Conservation (phyloP, 2,888 invertebrate species). For the Watsonalla binaria region DNA sequence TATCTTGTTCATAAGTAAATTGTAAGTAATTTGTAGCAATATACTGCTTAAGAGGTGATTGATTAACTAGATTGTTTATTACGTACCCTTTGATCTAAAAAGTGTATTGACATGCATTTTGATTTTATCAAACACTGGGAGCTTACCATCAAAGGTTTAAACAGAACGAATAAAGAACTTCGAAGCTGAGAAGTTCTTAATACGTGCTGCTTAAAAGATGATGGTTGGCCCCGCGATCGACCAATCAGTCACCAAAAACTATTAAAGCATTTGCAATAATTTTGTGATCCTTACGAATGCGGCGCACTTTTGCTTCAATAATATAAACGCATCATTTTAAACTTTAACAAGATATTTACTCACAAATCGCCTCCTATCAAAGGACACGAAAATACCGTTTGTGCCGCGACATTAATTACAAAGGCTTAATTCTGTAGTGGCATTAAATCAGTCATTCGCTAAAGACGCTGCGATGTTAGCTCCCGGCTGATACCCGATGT, state of each 20-base stretch:
- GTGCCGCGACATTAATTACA: constrained; percentile 47
- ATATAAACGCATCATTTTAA: constrained; percentile 13
- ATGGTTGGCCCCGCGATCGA: background rate
- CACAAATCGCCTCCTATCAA: constrained; percentile 34
- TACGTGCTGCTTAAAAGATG: too few species aligned
- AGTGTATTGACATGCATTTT: too few species aligned
- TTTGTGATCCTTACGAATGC: background rate
- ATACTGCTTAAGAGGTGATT: too few species aligned
- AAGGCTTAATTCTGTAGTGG: constrained; percentile 43
- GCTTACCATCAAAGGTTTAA: too few species aligned
- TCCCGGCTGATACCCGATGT: constrained; percentile 19
- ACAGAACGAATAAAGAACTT: too few species aligned
- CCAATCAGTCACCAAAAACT: background rate
- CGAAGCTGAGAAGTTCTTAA: too few species aligned
- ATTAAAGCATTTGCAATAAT: background rate
- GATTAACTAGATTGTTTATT: too few species aligned
- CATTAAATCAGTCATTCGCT: constrained; percentile 66
- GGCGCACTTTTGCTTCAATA: constrained; percentile 4
- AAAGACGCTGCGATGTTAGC: constrained; percentile 44
- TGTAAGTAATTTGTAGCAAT: too few species aligned
- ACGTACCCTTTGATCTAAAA: too few species aligned
- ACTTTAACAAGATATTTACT: constrained; percentile 12
- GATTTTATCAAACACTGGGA: too few species aligned
- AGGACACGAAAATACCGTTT: constrained; percentile 34
- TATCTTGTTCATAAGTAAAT: background rate